These are phyloP conservation scores for Antechinus flavipes DNA, from an alignment of 2,113 vertebrate species.

Conservation along the genomic window DNA sequence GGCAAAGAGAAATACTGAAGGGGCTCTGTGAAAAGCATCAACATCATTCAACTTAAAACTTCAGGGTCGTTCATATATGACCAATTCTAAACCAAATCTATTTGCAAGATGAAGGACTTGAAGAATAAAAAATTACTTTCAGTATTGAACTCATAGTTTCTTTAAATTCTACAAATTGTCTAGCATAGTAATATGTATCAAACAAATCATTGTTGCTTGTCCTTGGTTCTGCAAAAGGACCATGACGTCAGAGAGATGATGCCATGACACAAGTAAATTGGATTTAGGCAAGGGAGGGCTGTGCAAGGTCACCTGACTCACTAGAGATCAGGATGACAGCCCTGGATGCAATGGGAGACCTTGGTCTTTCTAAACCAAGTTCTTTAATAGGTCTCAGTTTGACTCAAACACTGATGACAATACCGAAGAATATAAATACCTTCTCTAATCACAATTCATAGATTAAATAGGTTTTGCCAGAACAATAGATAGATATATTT, in stretches of 20 bases:
- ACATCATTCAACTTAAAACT: neutral
- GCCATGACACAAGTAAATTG: no score
- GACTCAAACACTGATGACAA: neutral
- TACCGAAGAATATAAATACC: neutral
- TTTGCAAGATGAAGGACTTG: neutral
- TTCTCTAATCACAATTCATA: rapidly evolving
- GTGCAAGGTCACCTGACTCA: no score
- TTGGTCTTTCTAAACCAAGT: no score
- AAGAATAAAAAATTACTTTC: neutral
- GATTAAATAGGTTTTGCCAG: neutral
- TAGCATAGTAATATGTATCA: neutral
- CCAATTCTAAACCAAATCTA: neutral
- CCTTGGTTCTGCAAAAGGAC: no score
- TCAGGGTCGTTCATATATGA: neutral
- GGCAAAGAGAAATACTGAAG: neutral
- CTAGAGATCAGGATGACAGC: no score
- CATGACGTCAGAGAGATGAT: no score
- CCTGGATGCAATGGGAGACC: no score
- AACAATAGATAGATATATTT: neutral
- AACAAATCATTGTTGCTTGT: neutral
- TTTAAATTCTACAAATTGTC: neutral
- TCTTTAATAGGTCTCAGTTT: no score
- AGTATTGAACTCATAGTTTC: rapidly evolving
- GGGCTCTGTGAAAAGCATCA: neutral
- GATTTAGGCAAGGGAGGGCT: no score